Evolutionary conservation across 2,888 invertebrate genomes (phyloP).

Genomic region (Mimachlamys varia): DNA sequence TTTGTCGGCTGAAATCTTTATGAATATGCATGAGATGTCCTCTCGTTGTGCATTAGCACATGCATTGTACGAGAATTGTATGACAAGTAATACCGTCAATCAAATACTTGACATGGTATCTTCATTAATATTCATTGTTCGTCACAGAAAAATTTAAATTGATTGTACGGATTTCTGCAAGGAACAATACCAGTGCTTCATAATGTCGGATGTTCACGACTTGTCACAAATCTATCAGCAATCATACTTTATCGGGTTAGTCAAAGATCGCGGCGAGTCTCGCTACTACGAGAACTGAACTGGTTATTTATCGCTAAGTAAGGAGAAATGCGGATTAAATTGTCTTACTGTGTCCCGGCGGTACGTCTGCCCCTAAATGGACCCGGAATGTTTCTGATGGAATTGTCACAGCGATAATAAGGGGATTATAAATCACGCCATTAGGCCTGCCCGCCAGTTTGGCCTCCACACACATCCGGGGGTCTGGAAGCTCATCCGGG

Average conservation of each 20-base stretch:
- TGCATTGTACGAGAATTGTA: not conserved
- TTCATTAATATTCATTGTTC: not conserved
- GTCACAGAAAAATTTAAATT: not conserved
- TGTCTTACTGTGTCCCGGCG: not conserved
- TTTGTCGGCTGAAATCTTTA: not conserved
- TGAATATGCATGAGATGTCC: not conserved
- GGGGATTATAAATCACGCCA: conserved; percentile 7
- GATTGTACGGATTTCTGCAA: not conserved
- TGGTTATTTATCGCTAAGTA: not conserved
- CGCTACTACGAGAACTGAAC: not conserved
- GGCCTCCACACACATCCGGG: conserved; percentile 13
- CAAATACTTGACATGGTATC: not conserved
- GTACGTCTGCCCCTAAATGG: conserved; percentile 31
- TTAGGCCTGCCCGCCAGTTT: conserved; percentile 9
- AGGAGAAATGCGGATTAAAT: conserved; percentile 17
- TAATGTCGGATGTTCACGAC: not conserved
- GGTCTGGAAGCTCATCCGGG: not conserved
- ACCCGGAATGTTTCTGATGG: conserved; percentile 33
- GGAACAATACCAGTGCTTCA: not conserved
- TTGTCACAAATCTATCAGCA: not conserved
- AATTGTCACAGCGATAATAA: conserved; percentile 20
- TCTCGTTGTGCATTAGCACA: not conserved
- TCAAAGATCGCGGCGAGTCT: not conserved
- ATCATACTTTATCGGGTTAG: not conserved
- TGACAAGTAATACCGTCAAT: not conserved